Conservation (phyloP, 2,797 vertebrate genomes). For the Sternotherus odoratus region DNA sequence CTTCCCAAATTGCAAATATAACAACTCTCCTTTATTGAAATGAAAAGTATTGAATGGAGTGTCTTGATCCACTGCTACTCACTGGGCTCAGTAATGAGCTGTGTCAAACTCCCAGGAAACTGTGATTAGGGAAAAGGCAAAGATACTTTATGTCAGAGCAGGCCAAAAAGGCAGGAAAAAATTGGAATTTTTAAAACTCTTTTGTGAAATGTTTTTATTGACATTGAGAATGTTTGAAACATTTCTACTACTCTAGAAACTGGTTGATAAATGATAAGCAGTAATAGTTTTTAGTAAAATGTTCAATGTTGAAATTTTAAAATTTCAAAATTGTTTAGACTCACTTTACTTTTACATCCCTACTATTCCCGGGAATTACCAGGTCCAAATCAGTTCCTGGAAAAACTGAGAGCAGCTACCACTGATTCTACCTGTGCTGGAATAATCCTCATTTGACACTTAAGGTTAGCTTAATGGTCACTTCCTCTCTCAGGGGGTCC, state of each 20-base stretch:
- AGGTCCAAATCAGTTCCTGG: too few species aligned
- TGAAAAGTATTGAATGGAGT: background rate
- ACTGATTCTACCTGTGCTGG: background rate
- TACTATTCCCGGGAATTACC: too few species aligned
- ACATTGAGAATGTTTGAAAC: background rate
- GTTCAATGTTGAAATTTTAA: background rate
- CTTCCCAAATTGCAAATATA: background rate
- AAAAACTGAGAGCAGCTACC: too few species aligned
- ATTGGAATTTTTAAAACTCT: background rate
- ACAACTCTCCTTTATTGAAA: background rate
- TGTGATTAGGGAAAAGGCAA: background rate
- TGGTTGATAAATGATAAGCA: background rate
- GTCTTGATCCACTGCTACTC: background rate
- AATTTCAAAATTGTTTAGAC: background rate
- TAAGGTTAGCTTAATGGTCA: background rate
- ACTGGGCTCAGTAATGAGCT: background rate
- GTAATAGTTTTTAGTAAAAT: background rate
- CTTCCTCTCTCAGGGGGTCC: background rate
- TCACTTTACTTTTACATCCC: too few species aligned
- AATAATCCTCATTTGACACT: background rate
- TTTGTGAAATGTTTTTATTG: background rate
- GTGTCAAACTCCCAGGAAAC: background rate
- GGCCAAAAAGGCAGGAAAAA: background rate
- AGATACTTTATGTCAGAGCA: background rate
- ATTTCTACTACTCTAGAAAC: background rate